Percentiles rank a stretch among this genome's conserved stretches.
These are phyloP conservation scores for Ophion ventricosus DNA, from an alignment of 2,888 invertebrate genomes.

Conservation along the genomic window DNA sequence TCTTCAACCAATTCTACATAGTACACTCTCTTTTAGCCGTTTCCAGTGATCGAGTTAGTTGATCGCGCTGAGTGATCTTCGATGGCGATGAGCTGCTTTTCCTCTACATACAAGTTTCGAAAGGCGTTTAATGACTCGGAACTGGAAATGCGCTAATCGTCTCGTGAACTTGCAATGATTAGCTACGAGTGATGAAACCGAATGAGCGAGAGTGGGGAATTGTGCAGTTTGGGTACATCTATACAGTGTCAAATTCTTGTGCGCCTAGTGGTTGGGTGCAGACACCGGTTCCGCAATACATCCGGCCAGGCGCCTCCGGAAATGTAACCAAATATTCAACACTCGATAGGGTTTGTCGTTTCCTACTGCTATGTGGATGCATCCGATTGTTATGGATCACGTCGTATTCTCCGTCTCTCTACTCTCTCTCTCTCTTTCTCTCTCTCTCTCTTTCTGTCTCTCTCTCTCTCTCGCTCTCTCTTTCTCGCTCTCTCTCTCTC, in stretches of 20 bases:
- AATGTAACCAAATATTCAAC: constrained; percentile 29
- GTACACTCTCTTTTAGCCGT: constrained; percentile 34
- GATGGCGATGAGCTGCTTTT: constrained; percentile 8
- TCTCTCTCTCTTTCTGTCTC: not conserved
- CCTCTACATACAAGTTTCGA: constrained; percentile 10
- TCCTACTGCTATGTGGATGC: constrained; percentile 50
- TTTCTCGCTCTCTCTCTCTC: constrained; percentile 6
- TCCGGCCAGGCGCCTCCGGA: constrained; percentile 33
- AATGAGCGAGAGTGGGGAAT: constrained; percentile 33
- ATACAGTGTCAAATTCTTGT: constrained; percentile 17
- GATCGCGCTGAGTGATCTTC: constrained; percentile 45
- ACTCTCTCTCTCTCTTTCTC: not conserved
- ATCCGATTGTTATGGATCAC: constrained; percentile 46
- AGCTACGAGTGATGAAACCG: constrained; percentile 53
- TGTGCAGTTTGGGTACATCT: constrained; percentile 51
- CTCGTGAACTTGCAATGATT: constrained; percentile 79
- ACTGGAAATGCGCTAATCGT: constrained; percentile 72
- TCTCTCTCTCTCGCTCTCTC: too few relatives aligned
- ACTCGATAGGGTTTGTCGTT: constrained; percentile 51
- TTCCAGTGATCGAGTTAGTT: constrained; percentile 9
- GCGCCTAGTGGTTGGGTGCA: not conserved
- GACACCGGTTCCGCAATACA: constrained; percentile 25
- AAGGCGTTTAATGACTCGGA: constrained; percentile 73
- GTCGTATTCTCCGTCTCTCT: constrained; percentile 29
- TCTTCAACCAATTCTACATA: constrained; percentile 1